Evolutionary conservation across 2,888 invertebrate species (phyloP).

Genomic region (Periphyllus acericola): DNA sequence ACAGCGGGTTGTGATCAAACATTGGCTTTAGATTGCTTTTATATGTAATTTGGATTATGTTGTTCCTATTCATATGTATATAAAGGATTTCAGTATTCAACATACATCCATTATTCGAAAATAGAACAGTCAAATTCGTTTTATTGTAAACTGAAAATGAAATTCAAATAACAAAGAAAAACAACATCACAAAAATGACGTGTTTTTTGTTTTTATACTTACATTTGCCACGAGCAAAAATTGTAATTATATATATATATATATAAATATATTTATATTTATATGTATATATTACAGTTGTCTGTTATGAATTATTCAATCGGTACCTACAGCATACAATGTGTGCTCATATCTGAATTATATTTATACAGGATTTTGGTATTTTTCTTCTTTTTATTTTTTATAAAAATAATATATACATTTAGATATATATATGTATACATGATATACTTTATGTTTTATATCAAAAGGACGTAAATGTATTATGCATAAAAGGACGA

Average conservation of each 20-base stretch:
- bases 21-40: background rate
- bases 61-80: constrained; percentile 1
- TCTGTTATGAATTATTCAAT: constrained; percentile 58
- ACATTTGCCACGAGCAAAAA: background rate
- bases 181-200: background rate
- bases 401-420: background rate
- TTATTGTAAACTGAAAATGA: background rate
- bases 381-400: constrained; percentile 11
- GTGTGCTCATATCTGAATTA: constrained; percentile 38
- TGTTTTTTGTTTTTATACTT: background rate
- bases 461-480: constrained; percentile 55
- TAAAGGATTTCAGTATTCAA: background rate
- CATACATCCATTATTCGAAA: background rate
- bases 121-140: background rate
- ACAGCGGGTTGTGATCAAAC: background rate
- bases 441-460: constrained; percentile 6
- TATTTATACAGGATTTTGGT: constrained; percentile 51
- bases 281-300: background rate
- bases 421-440: background rate
- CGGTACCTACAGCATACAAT: constrained; percentile 28
- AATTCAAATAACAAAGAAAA: constrained; percentile 18
- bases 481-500: constrained; percentile 51
- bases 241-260: constrained; percentile 11
- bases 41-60: background rate
- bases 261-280: background rate